Conservation (phyloP, 2,888 invertebrate species). For the Ernsta delagoae region DNA sequence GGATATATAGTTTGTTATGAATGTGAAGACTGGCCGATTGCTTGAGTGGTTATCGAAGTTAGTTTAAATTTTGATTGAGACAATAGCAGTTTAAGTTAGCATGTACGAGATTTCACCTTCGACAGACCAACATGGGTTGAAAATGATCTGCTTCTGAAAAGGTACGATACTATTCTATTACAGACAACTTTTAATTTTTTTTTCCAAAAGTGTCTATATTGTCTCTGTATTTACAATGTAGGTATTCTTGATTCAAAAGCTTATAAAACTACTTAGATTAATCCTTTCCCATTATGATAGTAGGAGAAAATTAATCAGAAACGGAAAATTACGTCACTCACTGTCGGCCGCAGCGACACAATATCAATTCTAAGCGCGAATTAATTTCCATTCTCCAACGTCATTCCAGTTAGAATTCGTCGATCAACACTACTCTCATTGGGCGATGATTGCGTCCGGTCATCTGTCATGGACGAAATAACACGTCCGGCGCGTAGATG, state of each 20-base stretch:
- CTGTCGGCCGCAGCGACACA: background rate
- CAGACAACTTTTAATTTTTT: too few species aligned
- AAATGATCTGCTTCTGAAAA: too few species aligned
- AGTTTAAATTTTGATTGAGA: too few species aligned
- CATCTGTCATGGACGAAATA: slow-evolving; percentile 36
- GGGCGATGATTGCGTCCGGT: slow-evolving; percentile 30
- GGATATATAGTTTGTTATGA: background rate
- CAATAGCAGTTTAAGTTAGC: too few species aligned
- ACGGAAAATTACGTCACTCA: slow-evolving; percentile 13
- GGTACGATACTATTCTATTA: too few species aligned
- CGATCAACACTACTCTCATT: slow-evolving; percentile 19
- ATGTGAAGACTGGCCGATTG: too few species aligned
- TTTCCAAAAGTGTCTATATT: too few species aligned
- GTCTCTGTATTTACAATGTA: too few species aligned
- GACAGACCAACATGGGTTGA: too few species aligned
- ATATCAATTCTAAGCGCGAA: slow-evolving; percentile 19
- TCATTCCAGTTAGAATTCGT: slow-evolving; percentile 24
- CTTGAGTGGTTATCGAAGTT: too few species aligned
- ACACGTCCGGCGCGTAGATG: slow-evolving; percentile 47
- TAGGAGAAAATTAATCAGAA: background rate
- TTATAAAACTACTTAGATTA: background rate
- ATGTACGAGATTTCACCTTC: too few species aligned
- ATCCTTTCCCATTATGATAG: background rate
- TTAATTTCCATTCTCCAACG: slow-evolving; percentile 29
- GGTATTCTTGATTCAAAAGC: background rate